Evolutionary conservation across 2,797 vertebrate species (phyloP).

Genomic region (Otolemur crassicaudatus): DNA sequence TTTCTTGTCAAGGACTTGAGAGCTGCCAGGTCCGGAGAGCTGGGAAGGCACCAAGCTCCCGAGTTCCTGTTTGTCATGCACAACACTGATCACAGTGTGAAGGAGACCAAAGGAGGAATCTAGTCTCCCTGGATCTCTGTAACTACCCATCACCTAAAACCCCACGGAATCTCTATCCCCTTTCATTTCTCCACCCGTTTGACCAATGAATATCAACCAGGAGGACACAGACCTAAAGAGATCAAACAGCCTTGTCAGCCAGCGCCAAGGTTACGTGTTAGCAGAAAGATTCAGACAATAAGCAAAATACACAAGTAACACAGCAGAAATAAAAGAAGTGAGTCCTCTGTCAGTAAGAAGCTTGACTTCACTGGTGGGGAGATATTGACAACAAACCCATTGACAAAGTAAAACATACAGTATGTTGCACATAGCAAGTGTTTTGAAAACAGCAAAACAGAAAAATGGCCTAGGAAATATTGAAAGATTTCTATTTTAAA

Average conservation of each 20-base stretch:
- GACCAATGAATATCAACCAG: not conserved
- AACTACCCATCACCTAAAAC: not conserved
- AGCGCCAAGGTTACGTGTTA: not conserved
- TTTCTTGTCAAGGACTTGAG: not conserved
- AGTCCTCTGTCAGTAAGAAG: not conserved
- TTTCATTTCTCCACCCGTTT: not conserved
- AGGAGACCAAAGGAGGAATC: not conserved
- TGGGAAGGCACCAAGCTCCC: rapidly evolving
- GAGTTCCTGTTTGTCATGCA: not conserved
- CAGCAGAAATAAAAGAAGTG: not conserved
- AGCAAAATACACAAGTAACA: not conserved
- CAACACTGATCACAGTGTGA: not conserved
- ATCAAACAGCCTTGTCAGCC: not conserved
- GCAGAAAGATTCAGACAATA: not conserved
- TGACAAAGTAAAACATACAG: not conserved
- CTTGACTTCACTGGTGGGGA: not conserved
- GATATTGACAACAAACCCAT: not conserved
- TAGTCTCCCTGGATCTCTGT: not conserved
- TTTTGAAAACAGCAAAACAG: not conserved
- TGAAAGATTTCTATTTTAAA: not conserved
- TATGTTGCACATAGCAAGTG: not conserved
- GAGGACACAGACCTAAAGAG: not conserved
- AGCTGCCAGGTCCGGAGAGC: not conserved
- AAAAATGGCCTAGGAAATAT: not conserved
- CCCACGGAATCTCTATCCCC: not conserved